A percentile compares a stretch with the other conserved stretches of the same genome.
Conservation (phyloP, 1,140 invertebrate genomes). For the Solenopsis fugax region DNA sequence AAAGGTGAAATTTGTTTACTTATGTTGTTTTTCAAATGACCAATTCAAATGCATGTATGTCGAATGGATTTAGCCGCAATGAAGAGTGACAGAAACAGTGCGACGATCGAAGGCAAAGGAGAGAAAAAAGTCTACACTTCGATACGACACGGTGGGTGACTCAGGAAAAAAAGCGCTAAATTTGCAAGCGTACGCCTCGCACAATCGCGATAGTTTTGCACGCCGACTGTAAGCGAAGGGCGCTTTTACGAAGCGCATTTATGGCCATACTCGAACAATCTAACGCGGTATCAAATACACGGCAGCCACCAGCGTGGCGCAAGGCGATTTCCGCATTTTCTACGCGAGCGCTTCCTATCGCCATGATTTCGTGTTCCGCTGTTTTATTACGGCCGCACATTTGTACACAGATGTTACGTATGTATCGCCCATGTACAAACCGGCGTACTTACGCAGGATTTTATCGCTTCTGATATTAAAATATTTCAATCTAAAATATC, state of each 20-base stretch:
- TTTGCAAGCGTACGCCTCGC: conserved; percentile 16
- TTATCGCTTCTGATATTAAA: background rate
- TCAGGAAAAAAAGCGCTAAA: conserved; percentile 17
- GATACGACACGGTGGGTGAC: background rate
- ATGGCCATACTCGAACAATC: conserved; percentile 40
- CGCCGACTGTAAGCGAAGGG: conserved; percentile 46
- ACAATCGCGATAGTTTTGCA: conserved; percentile 28
- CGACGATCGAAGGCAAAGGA: background rate
- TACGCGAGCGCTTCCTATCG: conserved; percentile 53
- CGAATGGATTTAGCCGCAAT: background rate
- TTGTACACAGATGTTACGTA: conserved; percentile 39
- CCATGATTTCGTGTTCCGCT: conserved; percentile 62
- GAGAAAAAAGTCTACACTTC: background rate
- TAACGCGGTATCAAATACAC: conserved; percentile 53
- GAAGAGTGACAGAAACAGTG: background rate
- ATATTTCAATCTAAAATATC: background rate
- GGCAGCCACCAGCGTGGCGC: conserved; percentile 32
- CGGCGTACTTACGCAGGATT: background rate
- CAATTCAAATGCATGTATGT: too few relatives aligned
- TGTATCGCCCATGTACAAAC: background rate
- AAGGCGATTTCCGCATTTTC: conserved; percentile 68
- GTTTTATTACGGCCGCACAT: conserved; percentile 43
- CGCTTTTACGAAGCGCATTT: conserved; percentile 58
- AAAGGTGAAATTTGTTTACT: too few relatives aligned
- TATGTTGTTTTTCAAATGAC: too few relatives aligned